Evolutionary conservation across 2,888 invertebrate species (phyloP).

Genomic region (Syrista parreyssii): DNA sequence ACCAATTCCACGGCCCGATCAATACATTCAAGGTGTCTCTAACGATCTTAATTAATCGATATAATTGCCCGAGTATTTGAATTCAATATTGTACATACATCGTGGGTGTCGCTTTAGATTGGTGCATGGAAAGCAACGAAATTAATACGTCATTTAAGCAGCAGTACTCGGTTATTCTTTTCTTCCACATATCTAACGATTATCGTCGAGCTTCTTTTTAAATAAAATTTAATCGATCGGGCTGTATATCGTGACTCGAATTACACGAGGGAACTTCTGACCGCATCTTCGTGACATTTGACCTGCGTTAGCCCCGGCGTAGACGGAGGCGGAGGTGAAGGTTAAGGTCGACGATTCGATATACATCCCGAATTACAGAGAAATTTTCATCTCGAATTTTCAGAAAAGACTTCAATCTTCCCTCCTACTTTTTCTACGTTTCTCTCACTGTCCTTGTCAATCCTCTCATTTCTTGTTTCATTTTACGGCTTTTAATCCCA

Average conservation of each 20-base stretch:
- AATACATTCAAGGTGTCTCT: background rate
- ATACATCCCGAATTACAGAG: constrained; percentile 58
- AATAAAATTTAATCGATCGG: constrained; percentile 40
- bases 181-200: constrained; percentile 37
- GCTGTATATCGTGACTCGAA: constrained; percentile 56
- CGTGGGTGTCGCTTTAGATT: background rate
- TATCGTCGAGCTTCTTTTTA: constrained; percentile 26
- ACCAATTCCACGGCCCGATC: background rate
- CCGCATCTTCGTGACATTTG: background rate
- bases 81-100: background rate
- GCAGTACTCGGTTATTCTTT: constrained; percentile 45
- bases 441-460: background rate
- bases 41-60: background rate
- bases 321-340: constrained; percentile 1
- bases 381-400: background rate
- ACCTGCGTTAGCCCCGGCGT: background rate
- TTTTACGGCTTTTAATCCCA: background rate
- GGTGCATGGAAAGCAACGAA: background rate
- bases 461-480: background rate
- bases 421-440: background rate
- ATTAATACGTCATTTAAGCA: constrained; percentile 52
- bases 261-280: background rate
- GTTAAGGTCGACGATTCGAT: constrained; percentile 39
- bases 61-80: background rate
- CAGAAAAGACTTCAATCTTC: background rate